Evolutionary conservation across 2,888 invertebrate species (phyloP).

Genomic region (Lasioglossum malachurum): DNA sequence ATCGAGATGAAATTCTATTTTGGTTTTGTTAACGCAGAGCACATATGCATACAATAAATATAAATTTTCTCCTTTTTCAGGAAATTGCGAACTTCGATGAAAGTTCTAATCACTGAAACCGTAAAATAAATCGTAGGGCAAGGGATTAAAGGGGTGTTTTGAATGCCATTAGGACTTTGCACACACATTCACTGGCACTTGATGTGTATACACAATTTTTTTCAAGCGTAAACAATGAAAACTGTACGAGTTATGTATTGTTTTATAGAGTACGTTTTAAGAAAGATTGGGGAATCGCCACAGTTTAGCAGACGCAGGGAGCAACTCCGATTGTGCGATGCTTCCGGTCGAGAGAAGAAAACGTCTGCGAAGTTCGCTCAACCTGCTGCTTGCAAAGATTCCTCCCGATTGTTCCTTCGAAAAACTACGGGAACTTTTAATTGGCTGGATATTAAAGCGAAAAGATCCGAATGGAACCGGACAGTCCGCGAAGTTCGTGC

Average conservation of each 20-base stretch:
- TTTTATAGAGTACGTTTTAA: not conserved
- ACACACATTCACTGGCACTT: no score
- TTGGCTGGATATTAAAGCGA: conserved; percentile 9
- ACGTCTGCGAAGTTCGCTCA: conserved; percentile 11
- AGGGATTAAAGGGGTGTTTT: no score
- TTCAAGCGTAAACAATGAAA: not conserved
- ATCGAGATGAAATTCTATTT: no score
- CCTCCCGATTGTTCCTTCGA: not conserved
- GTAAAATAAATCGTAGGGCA: no score
- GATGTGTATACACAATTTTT: not conserved
- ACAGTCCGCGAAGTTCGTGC: not conserved
- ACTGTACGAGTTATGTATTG: not conserved
- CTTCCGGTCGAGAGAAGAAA: not conserved
- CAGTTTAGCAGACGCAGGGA: not conserved
- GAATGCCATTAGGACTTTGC: no score
- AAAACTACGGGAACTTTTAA: conserved; percentile 19
- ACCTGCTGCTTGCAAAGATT: not conserved
- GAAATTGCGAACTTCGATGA: no score
- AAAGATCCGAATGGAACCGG: not conserved
- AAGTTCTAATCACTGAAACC: no score
- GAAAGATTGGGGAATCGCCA: not conserved
- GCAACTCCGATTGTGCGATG: not conserved
- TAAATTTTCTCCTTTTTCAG: no score
- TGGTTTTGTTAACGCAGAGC: no score
- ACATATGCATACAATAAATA: no score